Evolutionary conservation across 2,888 invertebrate species (phyloP).

Genomic region (Tipula unca): DNA sequence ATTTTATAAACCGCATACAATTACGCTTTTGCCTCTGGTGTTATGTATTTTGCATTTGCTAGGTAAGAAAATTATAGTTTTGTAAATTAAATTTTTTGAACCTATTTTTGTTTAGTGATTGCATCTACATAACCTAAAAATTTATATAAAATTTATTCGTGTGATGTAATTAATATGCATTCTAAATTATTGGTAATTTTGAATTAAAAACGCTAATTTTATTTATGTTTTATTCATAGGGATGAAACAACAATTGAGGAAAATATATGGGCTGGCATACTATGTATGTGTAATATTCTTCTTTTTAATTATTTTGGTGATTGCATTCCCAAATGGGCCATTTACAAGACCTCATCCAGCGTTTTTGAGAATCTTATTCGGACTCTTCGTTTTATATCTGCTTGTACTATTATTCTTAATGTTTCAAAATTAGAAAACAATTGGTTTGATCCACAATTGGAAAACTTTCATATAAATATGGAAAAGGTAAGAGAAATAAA

Average conservation of each 20-base stretch:
- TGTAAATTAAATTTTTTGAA: neutral
- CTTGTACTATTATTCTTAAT: no score
- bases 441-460: constrained; percentile 91
- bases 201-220: neutral
- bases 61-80: no score
- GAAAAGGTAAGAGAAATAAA: no score
- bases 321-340: no score
- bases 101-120: neutral
- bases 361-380: constrained; percentile 95
- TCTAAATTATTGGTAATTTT: no score
- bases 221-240: constrained; percentile 50
- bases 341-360: constrained; percentile 98
- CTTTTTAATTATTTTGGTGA: constrained; percentile 89
- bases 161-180: neutral
- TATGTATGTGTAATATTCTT: constrained; percentile 94
- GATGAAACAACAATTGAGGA: no score
- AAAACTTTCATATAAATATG: constrained; percentile 84
- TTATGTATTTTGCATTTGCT: constrained; percentile 93
- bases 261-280: no score
- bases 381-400: no score
- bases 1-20: no score
- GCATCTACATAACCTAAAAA: constrained; percentile 9
- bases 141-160: neutral
- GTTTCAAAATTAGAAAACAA: constrained; percentile 91
- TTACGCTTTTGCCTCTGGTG: no score